Percentiles rank a stretch among this genome's conserved stretches.
Conservation (phyloP, 2,888 invertebrate genomes). For the Pammene aurita region DNA sequence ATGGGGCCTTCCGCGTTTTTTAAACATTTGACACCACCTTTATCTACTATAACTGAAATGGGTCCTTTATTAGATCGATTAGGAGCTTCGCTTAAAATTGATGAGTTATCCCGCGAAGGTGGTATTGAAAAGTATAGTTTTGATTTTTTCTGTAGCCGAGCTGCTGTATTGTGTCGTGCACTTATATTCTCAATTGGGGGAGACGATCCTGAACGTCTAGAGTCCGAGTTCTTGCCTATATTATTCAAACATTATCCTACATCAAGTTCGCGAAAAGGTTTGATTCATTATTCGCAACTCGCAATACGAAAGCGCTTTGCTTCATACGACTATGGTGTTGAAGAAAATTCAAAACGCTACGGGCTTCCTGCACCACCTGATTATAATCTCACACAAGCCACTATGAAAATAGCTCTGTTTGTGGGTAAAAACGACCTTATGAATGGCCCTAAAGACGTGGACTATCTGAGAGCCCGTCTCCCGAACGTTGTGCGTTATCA, state of each 20-base stretch:
- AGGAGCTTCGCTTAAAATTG: neutral
- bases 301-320: neutral
- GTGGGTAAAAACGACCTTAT: neutral
- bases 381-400: neutral
- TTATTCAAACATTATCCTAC: conserved; percentile 3
- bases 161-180: neutral
- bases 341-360: neutral
- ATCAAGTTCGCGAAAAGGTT: neutral
- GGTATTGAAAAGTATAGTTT: neutral
- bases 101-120: neutral
- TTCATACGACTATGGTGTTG: neutral
- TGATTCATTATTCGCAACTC: neutral
- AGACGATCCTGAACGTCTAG: neutral
- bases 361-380: neutral
- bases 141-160: neutral
- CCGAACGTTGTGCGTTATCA: neutral
- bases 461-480: neutral
- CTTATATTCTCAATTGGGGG: neutral
- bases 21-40: neutral
- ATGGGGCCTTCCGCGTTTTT: conserved; percentile 1
- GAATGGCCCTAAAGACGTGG: neutral
- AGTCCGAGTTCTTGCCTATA: neutral
- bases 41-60: neutral
- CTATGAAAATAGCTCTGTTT: conserved; percentile 1
- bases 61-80: neutral